phyloP scores from a whole-genome alignment of 2,113 vertebrate genomes.

The Dicaeum eximium region DNA sequence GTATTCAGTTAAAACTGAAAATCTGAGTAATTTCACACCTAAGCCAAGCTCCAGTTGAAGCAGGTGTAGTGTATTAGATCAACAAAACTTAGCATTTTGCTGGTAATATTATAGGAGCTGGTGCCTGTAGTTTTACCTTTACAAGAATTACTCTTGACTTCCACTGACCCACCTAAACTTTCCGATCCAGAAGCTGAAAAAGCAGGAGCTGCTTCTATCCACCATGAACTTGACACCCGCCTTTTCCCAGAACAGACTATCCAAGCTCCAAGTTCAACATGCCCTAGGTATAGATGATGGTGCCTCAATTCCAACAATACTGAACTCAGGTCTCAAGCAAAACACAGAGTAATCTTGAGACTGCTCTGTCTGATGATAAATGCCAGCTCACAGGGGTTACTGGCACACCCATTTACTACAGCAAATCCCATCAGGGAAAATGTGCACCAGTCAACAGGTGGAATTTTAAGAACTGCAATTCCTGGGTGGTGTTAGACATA shows the following conservation, averaged over 20 bases:
- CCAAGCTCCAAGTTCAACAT: neutral
- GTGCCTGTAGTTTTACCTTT: neutral
- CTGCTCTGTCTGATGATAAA: neutral
- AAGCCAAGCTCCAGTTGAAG: neutral
- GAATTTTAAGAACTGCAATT: neutral
- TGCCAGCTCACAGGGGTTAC: neutral
- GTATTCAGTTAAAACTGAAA: neutral
- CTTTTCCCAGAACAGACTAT: neutral
- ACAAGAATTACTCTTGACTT: neutral
- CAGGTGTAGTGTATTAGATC: neutral
- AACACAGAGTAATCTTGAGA: neutral
- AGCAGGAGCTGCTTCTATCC: neutral
- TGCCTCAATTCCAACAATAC: neutral
- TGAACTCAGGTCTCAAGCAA: neutral
- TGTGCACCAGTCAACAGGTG: fast-evolving
- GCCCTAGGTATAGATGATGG: neutral
- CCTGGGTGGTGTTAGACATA: neutral
- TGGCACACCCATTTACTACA: neutral
- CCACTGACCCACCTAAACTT: neutral
- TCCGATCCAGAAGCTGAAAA: neutral
- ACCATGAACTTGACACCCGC: neutral
- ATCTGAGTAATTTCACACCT: neutral
- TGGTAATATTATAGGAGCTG: neutral
- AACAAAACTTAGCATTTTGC: neutral
- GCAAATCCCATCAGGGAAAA: neutral